Base-by-base conservation (phyloP, 2,888 invertebrate genomes). In the Phalangium opilio region DNA sequence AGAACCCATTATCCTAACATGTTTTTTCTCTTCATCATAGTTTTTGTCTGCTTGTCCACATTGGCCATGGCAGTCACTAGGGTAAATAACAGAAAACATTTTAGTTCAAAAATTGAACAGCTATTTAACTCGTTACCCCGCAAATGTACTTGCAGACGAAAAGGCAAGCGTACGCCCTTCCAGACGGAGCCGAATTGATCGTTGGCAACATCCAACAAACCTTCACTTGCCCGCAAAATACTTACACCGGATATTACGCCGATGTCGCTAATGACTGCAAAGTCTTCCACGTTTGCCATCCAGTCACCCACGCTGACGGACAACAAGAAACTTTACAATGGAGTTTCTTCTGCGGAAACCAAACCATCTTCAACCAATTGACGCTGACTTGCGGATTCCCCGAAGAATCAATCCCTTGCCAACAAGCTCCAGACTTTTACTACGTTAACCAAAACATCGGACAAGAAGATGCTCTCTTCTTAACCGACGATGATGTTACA, bases 371-470 rank as follows among this genome's bases (percentile, higher is more conserved):
- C 51, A 51, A 55, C 45, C 55, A 55, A 34, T 50, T 53, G 10
- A 55, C 53, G 3, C 50, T 55, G 5, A 55, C 55, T 11, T 55
- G 55, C 41, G 51, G 51, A 8, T 51, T 46, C 45, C 53, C 53
- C 0, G 53, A 55, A 39, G 53, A 53, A 12, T 51, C 53, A 5
- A 51, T 55, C 3, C 52, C 52, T 1, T 55, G 55, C 44, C 42
- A 50, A 39, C 48, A 55, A 41, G 55, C 55, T 36, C 45, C 48
- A 12, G 50, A 53, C 32, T 55, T 53, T 48, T 55, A 53, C 27
- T 55, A 53, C 51, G 55, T 55, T 40, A 55, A 55, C 48, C 51
- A 55, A 43, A 53, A 55, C 42, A 51, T 55, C 38, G 55, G 53
- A 17, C 49, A 49, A 17, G 50, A 49, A 18, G 51, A 55, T 8